Evolutionary conservation across 1,140 invertebrate species (phyloP), one percentile per base, ranked within the genome.

Genomic region (Paralvinella palmiformis): DNA sequence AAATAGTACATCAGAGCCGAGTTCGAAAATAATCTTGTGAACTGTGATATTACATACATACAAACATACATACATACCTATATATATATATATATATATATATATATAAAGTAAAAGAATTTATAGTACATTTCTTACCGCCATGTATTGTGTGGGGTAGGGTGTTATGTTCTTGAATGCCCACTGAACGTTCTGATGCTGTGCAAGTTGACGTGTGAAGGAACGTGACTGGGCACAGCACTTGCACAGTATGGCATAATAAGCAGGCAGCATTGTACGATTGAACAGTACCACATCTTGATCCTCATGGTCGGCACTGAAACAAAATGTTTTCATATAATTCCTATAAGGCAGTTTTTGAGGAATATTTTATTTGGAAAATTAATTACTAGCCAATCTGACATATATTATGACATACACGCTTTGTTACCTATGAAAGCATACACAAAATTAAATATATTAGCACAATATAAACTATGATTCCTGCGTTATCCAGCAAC

Each of bases 151-250:
- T 29, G 91, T 91, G 20, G 91, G 91, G 83, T 94, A 92, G 17
- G 91, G 91, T 22, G 91, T 92, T 59, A 96, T 95, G 76, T 96
- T 95, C 73, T 94, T 91, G 78, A 95, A 96, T 53, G 93, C 93
- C 93, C 93, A 96, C 74, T 92, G 90, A 44, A 96, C 87, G 82
- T 96, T 96, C 81, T 95, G 92, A 84, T 96, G 93, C 66, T 87
- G 87, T 0, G 91, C 90, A 29, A 96, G 81, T 73, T 91, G 87
- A 61, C 91, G 84, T 27, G 91, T 91, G 77, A 96, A 93, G 3
- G 85, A 80, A 6, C 87, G 84, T 0, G 92, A 94, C 72, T 91
- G 88, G 70, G 91, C 88, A 77, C 92, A 96, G 76, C 91, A 94
- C 74, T 94, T 84, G 64, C 91, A 83, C 67, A 96, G 83, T 63